Evolutionary conservation across 2,797 vertebrate genomes (phyloP), one percentile per base, ranked within the genome.

Genomic region (Pelochelys cantorii): DNA sequence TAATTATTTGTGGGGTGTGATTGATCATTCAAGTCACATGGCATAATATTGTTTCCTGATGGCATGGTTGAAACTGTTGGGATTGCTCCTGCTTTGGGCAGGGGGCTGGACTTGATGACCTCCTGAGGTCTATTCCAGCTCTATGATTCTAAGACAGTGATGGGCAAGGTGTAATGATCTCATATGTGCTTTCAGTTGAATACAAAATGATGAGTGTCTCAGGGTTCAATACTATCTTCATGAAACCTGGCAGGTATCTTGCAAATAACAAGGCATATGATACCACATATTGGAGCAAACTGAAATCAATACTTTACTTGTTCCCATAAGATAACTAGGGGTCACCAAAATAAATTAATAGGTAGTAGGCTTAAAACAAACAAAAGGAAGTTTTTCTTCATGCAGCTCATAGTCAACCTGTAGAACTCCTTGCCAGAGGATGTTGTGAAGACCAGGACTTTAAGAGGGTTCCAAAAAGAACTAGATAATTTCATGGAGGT

Each of bases 11-110:
- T 57, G 84, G 95, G 79, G 83, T 88, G 54, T 83, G 82, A 82
- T 31, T 68, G 80, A 91, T 62, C 68, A 87, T 79, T 89, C 68
- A 29, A 90, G 90, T 80, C 83, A 60, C 52, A 20, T 91, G 65
- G 25, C 68, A 65, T 55, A 90, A 15, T 78, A 95, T 88, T 87
- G 1, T 86, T 91, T 53, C 15, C 68, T 87, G 10, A 42, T 83
- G 83, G 86, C 52, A 84, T 87, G 90, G 60, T 78, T 92, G 90
- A 91, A 93, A 74, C 23, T 83, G 88, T 93, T 81, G 20, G 74
- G 89, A 85, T 23, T 22, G 34, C 7, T 48, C 42, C 42, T 48
- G 42, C 8, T 8, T 48, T 48, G 42, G 42, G 42, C 42, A 48
- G 42, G 42, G 7, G 42, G 42, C 42, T 48, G 42, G 42, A 48